Evolutionary conservation across 2,113 vertebrate species (phyloP).

Genomic region (Nycticryphes semicollaris): DNA sequence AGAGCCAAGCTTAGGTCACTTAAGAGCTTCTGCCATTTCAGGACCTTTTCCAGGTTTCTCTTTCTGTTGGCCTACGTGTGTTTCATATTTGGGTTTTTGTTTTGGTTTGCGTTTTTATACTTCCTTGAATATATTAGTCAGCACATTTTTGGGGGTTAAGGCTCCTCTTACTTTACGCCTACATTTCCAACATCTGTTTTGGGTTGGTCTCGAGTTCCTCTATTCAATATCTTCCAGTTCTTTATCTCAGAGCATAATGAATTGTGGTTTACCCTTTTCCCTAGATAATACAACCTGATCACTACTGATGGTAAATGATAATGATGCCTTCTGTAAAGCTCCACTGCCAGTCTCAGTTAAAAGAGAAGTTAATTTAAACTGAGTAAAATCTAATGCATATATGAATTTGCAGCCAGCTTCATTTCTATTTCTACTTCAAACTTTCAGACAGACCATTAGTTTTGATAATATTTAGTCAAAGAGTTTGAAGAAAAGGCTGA

Average conservation of each 20-base stretch:
- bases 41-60: not conserved
- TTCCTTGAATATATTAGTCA: not conserved
- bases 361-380: not conserved
- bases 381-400: not conserved
- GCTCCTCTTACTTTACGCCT: not conserved
- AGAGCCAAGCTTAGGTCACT: not conserved
- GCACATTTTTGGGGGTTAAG: not conserved
- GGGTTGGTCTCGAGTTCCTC: not conserved
- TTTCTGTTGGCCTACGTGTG: not conserved
- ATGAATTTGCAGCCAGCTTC: not conserved
- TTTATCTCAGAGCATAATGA: slow-evolving; percentile 8
- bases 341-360: not conserved
- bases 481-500: not conserved
- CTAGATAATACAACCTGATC: not conserved
- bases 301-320: not conserved
- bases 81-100: not conserved
- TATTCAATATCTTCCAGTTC: not conserved
- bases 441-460: not conserved
- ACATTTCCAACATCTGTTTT: not conserved
- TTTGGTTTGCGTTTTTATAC: not conserved
- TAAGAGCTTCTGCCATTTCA: not conserved
- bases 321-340: not conserved
- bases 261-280: not conserved
- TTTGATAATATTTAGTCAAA: not conserved
- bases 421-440: not conserved